Evolutionary conservation across 2,797 vertebrate species (phyloP).

Genomic region (Fratercula arctica): DNA sequence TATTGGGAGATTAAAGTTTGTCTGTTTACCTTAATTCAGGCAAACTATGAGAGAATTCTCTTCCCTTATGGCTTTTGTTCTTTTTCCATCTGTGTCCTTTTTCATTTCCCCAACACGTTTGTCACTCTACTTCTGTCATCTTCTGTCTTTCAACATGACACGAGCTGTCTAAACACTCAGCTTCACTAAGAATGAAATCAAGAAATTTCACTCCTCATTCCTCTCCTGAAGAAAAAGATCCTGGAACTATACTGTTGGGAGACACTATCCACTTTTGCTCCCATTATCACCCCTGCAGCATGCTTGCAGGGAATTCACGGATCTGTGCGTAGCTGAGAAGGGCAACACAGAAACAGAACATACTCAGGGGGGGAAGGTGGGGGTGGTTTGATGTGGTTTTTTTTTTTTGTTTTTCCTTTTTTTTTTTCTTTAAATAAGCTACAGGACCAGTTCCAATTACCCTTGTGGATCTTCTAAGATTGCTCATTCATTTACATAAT

Average conservation of each 20-base stretch:
- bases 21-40: conserved; percentile 24
- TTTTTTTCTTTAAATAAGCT: neutral
- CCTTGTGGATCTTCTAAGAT: neutral
- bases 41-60: neutral
- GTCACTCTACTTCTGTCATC: conserved; percentile 29
- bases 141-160: conserved; percentile 42
- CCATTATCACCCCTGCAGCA: neutral
- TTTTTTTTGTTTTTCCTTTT: neutral
- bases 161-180: conserved; percentile 49
- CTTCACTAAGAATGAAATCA: neutral
- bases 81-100: conserved; percentile 59
- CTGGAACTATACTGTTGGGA: neutral
- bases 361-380: fast-evolving
- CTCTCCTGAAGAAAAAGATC: neutral
- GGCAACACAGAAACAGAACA: neutral
- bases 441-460: neutral
- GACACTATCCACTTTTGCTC: neutral
- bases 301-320: neutral
- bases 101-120: conserved; percentile 40
- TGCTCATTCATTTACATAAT: conserved; percentile 22
- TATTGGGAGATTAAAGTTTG: conserved; percentile 5
- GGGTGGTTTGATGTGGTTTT: too few species aligned
- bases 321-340: neutral
- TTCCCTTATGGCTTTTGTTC: conserved; percentile 50
- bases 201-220: neutral